Base-by-base conservation (phyloP, 64 coral and sea anemone genomes). In the Anthopleura sola region DNA sequence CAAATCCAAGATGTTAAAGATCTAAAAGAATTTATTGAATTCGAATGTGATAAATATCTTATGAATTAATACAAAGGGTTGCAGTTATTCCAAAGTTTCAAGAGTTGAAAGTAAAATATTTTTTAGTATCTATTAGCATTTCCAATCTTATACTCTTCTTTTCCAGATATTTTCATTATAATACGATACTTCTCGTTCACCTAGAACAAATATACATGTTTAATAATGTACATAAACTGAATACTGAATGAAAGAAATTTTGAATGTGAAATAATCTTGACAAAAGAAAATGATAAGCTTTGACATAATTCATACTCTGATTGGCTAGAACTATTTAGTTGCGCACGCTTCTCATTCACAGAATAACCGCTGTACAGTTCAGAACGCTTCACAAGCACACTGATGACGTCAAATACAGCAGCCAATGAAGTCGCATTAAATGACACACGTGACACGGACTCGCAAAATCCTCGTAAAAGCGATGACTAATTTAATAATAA, bases 1-100 rank as follows among this genome's bases (percentile, higher is more conserved):
- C 23, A 9, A 62, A 26, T 24, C 5, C 24, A n/a, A 24, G 24
- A 24, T 24, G 19, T 62, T 62, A 62, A 62, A 62, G 58, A 24
- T 62, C 58, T 62, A 62, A 62, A 62, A 62, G 58, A 62, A 62
- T 62, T 62, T 62, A 62, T 62, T 62, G 58, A 62, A 62, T 53
- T 53, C 16, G 50, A 17, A 53, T 71, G 66, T 34, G 28, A 71
- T 71, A 71, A 32, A 71, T 16, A 71, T 71, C 1, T 33, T 32
- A 71, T 29, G n/a, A 26, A 71, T 71, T 34, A 16, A 10, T 62
- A 62, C 66, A 71, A 71, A 71, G 29, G 29, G n/a, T 31, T 6
- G 31, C 31, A 71, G 58, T 15, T 16, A 71, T n/a, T 66, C n/a
- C 21, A 66, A 69, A 17, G 26, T 71, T 32, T 71, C 13, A 34